Evolutionary conservation across 1,140 invertebrate species (phyloP), one percentile per base, ranked within the genome.

Genomic region (Lucilia sericata): DNA sequence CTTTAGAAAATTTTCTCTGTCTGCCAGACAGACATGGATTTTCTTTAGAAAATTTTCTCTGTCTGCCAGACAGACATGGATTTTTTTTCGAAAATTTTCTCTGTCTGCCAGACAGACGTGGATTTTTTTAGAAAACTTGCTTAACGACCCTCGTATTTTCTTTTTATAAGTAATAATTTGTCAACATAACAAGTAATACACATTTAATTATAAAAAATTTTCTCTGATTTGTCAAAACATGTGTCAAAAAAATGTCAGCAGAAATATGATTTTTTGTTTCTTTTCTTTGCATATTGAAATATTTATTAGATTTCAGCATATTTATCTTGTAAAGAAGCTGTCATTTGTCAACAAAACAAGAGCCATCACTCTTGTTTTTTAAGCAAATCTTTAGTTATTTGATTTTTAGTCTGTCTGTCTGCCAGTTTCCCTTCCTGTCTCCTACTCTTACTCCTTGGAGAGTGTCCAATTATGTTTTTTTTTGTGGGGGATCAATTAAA

Each of bases 161-260:
- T 14, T n/a, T 60, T 7, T 60, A 60, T 14, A 5, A n/a, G 55
- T 60, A 17, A 60, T 60, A 60, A 60, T 60, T 60, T 60, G 55
- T 60, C 55, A 60, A 60, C 55, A 60, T 60, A 60, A 60, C 14
- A 60, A 60, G n/a, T 60, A 60, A n/a, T 60, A n/a, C n/a, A n/a
- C n/a, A 60, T 60, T 60, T 60, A 60, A 60, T 60, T 60, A 60
- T 14, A 60, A 60, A 7, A 42, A 42, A 60, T n/a, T n/a, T 60
- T n/a, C 5, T 60, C n/a, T 5, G 14, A 60, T 60, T 60, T 60
- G 14, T 60, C 55, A 60, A 60, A 60, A 60, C 14, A 17, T 60
- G 55, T 60, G 14, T 60, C 55, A 60, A n/a, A 42, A 42, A 42
- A 42, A 42, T 42, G 42, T 42, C 42, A 42, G 0, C 2, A 42